These are phyloP conservation scores for Donacobius atricapilla DNA, from an alignment of 2,113 vertebrate genomes.

Conservation along the genomic window DNA sequence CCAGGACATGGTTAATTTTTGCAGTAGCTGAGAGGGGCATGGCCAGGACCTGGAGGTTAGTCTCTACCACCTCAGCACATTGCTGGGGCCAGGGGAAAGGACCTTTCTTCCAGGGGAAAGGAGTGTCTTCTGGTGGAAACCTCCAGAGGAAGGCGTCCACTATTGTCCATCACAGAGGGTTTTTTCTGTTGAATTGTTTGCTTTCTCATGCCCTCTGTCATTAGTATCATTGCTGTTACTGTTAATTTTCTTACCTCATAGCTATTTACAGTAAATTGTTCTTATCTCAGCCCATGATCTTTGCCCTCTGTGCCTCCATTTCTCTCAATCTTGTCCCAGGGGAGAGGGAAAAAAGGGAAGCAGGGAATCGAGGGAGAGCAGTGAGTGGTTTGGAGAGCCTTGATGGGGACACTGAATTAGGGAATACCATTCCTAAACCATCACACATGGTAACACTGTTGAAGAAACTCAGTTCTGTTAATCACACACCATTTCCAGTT, in stretches of 20 bases:
- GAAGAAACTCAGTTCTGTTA: not conserved
- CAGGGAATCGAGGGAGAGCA: not conserved
- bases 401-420: not conserved
- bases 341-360: not conserved
- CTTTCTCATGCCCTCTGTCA: not conserved
- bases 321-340: fast-evolving
- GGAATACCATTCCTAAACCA: not conserved
- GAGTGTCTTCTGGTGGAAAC: not conserved
- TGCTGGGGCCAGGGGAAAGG: not conserved
- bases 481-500: not conserved
- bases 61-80: not conserved
- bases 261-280: not conserved
- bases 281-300: not conserved
- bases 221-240: not conserved
- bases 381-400: not conserved
- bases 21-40: not conserved
- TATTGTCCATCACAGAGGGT: fast-evolving
- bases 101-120: not conserved
- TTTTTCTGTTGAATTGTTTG: not conserved
- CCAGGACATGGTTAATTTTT: not conserved
- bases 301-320: not conserved
- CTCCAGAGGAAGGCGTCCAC: not conserved
- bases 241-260: not conserved
- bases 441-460: not conserved
- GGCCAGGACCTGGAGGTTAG: no score